Percentiles rank a stretch among this genome's conserved stretches.
Conservation (phyloP, 2,113 vertebrate species). For the Malaclemys terrapin region DNA sequence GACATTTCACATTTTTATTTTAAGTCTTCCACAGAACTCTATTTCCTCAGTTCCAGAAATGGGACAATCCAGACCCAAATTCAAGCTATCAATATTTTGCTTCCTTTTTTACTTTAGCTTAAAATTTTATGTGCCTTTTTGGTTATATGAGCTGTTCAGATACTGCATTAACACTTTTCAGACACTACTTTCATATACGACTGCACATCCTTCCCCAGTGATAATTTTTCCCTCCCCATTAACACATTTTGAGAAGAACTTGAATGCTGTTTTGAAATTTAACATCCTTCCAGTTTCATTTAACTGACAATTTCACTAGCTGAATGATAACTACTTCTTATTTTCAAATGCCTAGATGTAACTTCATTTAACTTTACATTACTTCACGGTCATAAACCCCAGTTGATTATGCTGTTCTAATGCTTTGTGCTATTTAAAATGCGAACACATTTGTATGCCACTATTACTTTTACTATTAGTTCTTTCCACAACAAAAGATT, state of each 20-base stretch:
- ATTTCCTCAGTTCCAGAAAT: background rate
- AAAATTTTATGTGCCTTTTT: background rate
- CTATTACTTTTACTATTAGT: background rate
- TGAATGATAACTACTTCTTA: background rate
- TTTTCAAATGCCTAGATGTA: background rate
- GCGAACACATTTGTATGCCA: background rate
- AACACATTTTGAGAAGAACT: background rate
- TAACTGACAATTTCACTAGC: background rate
- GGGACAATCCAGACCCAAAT: background rate
- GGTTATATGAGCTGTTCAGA: background rate
- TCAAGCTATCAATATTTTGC: background rate
- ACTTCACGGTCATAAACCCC: background rate
- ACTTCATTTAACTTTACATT: background rate
- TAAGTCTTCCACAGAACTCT: background rate
- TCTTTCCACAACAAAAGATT: background rate
- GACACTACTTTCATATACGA: background rate
- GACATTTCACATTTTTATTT: background rate
- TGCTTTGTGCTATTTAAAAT: background rate
- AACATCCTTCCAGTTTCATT: background rate
- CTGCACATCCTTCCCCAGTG: background rate
- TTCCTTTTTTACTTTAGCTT: background rate
- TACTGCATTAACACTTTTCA: background rate
- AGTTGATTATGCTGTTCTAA: background rate
- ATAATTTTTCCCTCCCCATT: background rate
- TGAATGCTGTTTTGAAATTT: background rate